Percentiles rank a stretch among this genome's conserved stretches.
Conservation (phyloP, 2,113 vertebrate genomes). For the Mystacornis crossleyi region DNA sequence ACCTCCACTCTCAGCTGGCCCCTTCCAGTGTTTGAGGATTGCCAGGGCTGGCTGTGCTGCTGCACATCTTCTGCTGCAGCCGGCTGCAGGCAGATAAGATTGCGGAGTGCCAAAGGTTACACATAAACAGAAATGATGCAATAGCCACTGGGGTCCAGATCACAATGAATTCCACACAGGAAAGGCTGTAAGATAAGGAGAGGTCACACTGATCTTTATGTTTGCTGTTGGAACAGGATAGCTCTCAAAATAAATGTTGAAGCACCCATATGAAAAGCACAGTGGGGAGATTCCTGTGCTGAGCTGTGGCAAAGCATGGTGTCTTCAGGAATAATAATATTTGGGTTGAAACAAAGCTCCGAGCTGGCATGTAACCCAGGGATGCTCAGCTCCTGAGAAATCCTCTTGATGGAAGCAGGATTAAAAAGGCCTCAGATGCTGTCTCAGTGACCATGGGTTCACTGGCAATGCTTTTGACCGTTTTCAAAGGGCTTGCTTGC, state of each 20-base stretch:
- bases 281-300: background rate
- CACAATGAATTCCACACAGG: conserved; percentile 57
- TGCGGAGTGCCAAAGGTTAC: conserved; percentile 50
- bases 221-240: conserved; percentile 2
- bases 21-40: conserved; percentile 34
- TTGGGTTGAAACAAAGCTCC: background rate
- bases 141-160: conserved; percentile 2
- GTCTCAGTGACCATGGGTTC: background rate
- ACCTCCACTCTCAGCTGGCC: background rate
- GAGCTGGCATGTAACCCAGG: background rate
- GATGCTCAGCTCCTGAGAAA: background rate
- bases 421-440: background rate
- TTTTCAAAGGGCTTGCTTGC: background rate
- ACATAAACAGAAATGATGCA: conserved; percentile 61
- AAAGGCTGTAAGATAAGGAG: conserved; percentile 57
- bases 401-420: background rate
- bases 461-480: background rate
- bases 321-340: background rate
- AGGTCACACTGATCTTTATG: conserved; percentile 39
- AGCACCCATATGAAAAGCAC: background rate
- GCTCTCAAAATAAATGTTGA: conserved; percentile 38
- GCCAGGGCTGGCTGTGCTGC: conserved; percentile 6
- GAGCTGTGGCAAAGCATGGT: background rate
- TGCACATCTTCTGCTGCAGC: conserved; percentile 47
- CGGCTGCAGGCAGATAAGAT: conserved; percentile 60